A percentile compares a stretch with the other conserved stretches of the same genome.
These are phyloP conservation scores for Clusia tigrina DNA, from an alignment of 2,888 invertebrate species.

Conservation along the genomic window DNA sequence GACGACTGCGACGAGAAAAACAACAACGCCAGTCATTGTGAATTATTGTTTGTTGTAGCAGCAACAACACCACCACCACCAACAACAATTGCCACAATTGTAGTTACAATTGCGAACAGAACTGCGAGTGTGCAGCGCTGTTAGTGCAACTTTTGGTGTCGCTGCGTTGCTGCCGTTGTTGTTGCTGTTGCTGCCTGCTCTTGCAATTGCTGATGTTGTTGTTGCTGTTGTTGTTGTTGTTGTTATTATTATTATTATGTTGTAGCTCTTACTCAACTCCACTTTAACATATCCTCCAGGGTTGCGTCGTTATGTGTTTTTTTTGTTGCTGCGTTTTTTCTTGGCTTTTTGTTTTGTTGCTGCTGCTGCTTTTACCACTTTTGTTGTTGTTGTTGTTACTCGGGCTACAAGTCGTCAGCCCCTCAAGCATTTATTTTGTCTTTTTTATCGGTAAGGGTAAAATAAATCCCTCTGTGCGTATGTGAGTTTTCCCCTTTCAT, in stretches of 20 bases:
- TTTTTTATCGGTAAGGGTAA: too few species aligned
- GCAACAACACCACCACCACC: slow-evolving; percentile 10
- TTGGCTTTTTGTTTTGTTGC: neutral
- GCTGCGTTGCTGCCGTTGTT: slow-evolving; percentile 8
- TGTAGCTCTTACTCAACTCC: neutral
- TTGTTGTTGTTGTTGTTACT: too few species aligned
- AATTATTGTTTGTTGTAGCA: slow-evolving; percentile 20
- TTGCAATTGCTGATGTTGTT: neutral
- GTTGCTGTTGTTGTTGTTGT: too few species aligned
- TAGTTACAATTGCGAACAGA: neutral
- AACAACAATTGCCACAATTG: slow-evolving; percentile 11
- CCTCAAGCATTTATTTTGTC: too few species aligned
- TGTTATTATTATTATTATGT: too few species aligned
- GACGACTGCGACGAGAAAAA: neutral
- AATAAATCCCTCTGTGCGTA: too few species aligned
- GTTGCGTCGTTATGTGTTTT: slow-evolving; percentile 12
- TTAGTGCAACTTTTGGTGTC: neutral
- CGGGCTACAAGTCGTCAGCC: too few species aligned
- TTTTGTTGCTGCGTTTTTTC: neutral
- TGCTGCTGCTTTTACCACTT: neutral
- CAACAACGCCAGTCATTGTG: neutral
- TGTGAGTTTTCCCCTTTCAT: too few species aligned
- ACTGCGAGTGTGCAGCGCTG: neutral
- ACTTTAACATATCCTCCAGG: slow-evolving; percentile 1
- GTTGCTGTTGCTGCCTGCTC: slow-evolving; percentile 3